phyloP scores from a whole-genome alignment of 1,140 invertebrate genomes.

The Drosophila insularis region DNA sequence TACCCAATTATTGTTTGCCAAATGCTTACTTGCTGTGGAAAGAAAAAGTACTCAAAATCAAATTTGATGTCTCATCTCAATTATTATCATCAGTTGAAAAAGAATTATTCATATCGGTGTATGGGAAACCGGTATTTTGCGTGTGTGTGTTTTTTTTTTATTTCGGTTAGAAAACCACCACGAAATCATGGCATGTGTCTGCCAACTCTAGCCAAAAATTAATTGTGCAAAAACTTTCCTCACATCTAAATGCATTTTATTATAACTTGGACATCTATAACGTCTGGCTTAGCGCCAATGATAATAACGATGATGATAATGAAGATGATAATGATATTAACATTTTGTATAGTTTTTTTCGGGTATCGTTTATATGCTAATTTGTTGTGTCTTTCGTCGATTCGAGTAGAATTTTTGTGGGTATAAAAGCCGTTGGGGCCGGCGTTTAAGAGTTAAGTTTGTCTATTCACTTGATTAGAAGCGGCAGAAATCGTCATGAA shows the following conservation, averaged over 20 bases:
- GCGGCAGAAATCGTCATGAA: background rate
- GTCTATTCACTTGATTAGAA: background rate
- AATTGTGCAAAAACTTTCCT: slow-evolving; percentile 10
- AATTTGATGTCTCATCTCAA: slow-evolving; percentile 1
- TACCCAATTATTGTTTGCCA: background rate
- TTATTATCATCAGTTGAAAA: background rate
- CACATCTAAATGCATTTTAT: slow-evolving; percentile 4
- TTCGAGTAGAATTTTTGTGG: slow-evolving; percentile 1
- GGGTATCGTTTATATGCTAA: slow-evolving; percentile 9
- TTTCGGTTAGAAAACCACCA: slow-evolving; percentile 4
- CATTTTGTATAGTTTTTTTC: background rate
- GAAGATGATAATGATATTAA: slow-evolving; percentile 2
- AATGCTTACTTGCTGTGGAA: background rate
- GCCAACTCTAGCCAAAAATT: slow-evolving; percentile 1
- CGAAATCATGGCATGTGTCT: background rate
- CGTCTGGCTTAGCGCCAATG: background rate
- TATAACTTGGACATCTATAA: background rate
- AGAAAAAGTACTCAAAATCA: background rate
- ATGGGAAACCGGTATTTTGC: background rate
- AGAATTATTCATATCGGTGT: slow-evolving; percentile 2
- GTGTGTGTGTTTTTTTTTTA: background rate
- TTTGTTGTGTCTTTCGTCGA: background rate
- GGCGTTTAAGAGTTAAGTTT: slow-evolving; percentile 3
- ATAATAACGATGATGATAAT: background rate
- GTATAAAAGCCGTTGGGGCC: background rate